Evolutionary conservation across 1,140 invertebrate species (phyloP).

Genomic region (Meloidogyne floridensis): DNA sequence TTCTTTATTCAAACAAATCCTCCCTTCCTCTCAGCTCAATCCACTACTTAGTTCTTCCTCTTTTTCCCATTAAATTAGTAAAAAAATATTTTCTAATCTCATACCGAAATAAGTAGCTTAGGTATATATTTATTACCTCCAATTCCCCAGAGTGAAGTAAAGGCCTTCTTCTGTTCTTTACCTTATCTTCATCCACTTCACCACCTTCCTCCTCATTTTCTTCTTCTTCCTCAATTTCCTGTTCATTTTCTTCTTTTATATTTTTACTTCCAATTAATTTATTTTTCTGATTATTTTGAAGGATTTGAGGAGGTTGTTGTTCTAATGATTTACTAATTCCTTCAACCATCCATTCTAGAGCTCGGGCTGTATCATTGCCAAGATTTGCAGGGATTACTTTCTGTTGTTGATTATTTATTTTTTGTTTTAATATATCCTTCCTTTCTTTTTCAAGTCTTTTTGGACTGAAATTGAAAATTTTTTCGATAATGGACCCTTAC

Average conservation of each 20-base stretch:
- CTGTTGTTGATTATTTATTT: background rate
- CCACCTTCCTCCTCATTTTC: background rate
- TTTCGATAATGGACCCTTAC: no score
- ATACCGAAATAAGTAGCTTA: no score
- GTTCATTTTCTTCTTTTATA: background rate
- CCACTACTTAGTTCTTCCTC: no score
- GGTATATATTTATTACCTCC: background rate
- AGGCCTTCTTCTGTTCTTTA: background rate
- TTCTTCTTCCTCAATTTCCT: background rate
- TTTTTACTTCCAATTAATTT: background rate
- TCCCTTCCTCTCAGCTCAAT: no score
- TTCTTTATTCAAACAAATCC: no score
- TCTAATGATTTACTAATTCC: conserved; percentile 36
- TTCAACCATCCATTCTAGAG: conserved; percentile 42
- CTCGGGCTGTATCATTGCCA: conserved; percentile 27
- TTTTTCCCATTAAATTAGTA: no score
- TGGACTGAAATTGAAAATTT: background rate
- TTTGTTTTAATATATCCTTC: background rate
- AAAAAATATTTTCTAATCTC: no score
- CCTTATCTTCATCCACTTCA: background rate
- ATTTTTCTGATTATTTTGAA: background rate
- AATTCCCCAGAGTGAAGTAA: background rate
- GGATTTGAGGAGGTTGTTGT: background rate
- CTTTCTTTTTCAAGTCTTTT: background rate
- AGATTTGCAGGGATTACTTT: background rate